phyloP scores from a whole-genome alignment of 2,888 invertebrate genomes.

The Dione vanillae region DNA sequence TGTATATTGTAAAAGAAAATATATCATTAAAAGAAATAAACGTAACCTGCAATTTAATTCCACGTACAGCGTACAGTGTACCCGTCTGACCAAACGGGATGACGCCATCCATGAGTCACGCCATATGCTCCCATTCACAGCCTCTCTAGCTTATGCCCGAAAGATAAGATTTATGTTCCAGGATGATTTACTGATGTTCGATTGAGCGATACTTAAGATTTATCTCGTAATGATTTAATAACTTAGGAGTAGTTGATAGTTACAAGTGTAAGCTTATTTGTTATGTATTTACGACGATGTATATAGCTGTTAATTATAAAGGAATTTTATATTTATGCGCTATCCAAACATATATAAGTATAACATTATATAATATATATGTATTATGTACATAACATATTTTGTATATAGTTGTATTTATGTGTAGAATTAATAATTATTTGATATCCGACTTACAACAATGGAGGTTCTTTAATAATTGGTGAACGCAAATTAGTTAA shows the following conservation, averaged over 20 bases:
- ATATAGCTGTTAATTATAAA: neutral
- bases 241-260: neutral
- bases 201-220: conserved; percentile 34
- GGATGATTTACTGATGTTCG: conserved; percentile 39
- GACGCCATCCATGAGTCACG: conserved; percentile 61
- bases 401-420: too few species aligned
- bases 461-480: too few species aligned
- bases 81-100: conserved; percentile 45
- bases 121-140: conserved; percentile 57
- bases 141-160: conserved; percentile 39
- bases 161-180: conserved; percentile 43
- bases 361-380: too few species aligned
- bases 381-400: too few species aligned
- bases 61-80: conserved; percentile 50
- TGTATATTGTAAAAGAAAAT: neutral
- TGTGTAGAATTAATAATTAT: too few species aligned
- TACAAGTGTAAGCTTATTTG: neutral
- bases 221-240: conserved; percentile 19
- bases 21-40: neutral
- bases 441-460: too few species aligned
- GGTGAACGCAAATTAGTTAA: too few species aligned
- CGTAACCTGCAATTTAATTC: neutral
- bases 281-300: neutral
- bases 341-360: too few species aligned
- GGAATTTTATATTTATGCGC: too few species aligned